Evolutionary conservation across 2,888 invertebrate genomes (phyloP).

Genomic region (Uropetala carovei): DNA sequence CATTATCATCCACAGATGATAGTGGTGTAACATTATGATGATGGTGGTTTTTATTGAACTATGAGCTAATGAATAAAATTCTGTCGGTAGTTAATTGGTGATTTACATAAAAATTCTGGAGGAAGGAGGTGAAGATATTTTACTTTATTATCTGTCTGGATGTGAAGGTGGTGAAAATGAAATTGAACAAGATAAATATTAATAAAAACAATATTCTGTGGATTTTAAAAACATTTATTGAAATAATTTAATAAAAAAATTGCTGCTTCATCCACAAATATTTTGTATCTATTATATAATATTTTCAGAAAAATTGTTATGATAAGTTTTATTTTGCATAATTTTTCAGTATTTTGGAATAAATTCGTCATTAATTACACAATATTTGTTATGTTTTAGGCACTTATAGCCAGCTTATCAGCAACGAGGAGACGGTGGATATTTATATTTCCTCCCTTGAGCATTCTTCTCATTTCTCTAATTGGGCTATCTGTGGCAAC

Average conservation of each 20-base stretch:
- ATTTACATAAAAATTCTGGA: too few species aligned
- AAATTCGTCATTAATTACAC: background rate
- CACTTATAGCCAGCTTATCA: background rate
- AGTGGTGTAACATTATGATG: too few species aligned
- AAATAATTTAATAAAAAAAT: background rate
- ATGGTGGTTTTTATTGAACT: too few species aligned
- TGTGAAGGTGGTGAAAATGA: too few species aligned
- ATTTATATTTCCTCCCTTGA: background rate
- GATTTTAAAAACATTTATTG: background rate
- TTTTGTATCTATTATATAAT: too few species aligned
- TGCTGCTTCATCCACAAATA: too few species aligned
- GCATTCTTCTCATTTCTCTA: background rate
- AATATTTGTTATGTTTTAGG: background rate
- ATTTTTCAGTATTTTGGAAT: background rate
- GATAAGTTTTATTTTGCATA: background rate
- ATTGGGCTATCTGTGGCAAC: background rate
- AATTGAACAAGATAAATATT: too few species aligned
- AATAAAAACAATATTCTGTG: background rate
- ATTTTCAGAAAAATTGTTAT: background rate
- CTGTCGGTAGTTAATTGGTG: too few species aligned
- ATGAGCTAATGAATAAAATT: too few species aligned
- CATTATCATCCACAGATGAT: too few species aligned
- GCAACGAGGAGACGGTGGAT: constrained; percentile 43
- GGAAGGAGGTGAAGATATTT: too few species aligned
- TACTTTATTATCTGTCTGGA: too few species aligned